A percentile compares a stretch with the other conserved stretches of the same genome.
Evolutionary conservation across 2,888 invertebrate genomes (phyloP).

Genomic region (Chironomus tentans): DNA sequence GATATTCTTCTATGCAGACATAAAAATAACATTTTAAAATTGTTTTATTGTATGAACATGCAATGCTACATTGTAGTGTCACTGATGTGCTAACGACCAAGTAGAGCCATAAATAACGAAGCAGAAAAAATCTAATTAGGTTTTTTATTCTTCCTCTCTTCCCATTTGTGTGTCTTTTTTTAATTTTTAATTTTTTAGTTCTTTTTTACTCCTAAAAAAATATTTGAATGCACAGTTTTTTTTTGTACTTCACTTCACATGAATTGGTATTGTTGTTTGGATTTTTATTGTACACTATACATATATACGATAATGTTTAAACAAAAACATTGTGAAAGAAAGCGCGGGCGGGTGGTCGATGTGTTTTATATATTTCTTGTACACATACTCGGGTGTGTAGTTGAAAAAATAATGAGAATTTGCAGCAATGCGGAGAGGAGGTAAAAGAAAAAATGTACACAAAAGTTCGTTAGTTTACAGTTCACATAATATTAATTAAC

Average conservation of each 20-base stretch:
- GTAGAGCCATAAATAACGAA: neutral
- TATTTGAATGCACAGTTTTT: neutral
- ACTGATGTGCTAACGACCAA: conserved; percentile 8
- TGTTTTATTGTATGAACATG: too few species aligned
- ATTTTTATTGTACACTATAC: too few species aligned
- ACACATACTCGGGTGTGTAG: neutral
- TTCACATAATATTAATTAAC: conserved; percentile 5
- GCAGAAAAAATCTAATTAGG: conserved; percentile 1
- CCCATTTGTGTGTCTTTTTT: neutral
- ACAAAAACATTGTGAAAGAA: neutral
- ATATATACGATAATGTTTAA: too few species aligned
- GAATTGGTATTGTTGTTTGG: neutral
- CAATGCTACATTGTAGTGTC: neutral
- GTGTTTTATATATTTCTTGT: too few species aligned
- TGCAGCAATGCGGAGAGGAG: neutral
- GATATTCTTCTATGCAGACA: too few species aligned
- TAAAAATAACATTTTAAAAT: too few species aligned
- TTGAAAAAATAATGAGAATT: neutral
- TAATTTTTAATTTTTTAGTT: neutral
- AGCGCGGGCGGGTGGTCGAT: neutral
- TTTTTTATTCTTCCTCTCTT: neutral
- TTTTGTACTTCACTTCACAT: neutral
- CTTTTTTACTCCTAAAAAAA: neutral
- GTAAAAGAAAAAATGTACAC: neutral
- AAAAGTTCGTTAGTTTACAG: neutral